phyloP scores from a whole-genome alignment of 2,888 invertebrate genomes.

The Stegophylla sp. region DNA sequence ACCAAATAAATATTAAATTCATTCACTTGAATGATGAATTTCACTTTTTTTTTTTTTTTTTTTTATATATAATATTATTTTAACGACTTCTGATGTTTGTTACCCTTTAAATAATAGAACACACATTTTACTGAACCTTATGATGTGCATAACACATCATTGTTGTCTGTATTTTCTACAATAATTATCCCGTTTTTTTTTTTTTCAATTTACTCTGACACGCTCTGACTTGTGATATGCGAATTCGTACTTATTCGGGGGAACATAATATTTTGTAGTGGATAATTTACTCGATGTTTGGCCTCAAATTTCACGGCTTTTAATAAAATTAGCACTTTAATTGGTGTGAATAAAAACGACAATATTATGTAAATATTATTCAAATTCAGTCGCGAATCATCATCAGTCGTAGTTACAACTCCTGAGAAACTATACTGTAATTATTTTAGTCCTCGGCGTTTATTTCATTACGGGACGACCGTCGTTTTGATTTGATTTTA shows the following conservation, averaged over 20 bases:
- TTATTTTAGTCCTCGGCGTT: conserved; percentile 10
- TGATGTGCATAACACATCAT: background rate
- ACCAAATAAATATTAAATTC: too few species aligned
- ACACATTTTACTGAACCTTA: background rate
- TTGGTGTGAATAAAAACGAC: background rate
- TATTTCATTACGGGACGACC: conserved; percentile 6
- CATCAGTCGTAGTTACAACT: conserved; percentile 9
- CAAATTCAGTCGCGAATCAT: background rate
- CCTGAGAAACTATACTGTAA: background rate
- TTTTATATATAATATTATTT: too few species aligned
- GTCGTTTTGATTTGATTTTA: background rate
- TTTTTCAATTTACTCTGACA: background rate
- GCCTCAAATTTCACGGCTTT: background rate
- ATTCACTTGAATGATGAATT: too few species aligned
- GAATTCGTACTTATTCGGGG: background rate
- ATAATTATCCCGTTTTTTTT: background rate
- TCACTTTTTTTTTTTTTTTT: too few species aligned
- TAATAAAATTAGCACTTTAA: conserved; percentile 22
- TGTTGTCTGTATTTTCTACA: background rate
- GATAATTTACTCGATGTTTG: background rate
- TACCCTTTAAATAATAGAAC: background rate
- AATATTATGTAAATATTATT: conserved; percentile 14
- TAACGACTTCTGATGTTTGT: background rate
- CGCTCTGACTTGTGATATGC: too few species aligned
- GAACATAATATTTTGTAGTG: conserved; percentile 1